phyloP scores from a whole-genome alignment of 2,113 vertebrate genomes.

The Neoarius graeffei region DNA sequence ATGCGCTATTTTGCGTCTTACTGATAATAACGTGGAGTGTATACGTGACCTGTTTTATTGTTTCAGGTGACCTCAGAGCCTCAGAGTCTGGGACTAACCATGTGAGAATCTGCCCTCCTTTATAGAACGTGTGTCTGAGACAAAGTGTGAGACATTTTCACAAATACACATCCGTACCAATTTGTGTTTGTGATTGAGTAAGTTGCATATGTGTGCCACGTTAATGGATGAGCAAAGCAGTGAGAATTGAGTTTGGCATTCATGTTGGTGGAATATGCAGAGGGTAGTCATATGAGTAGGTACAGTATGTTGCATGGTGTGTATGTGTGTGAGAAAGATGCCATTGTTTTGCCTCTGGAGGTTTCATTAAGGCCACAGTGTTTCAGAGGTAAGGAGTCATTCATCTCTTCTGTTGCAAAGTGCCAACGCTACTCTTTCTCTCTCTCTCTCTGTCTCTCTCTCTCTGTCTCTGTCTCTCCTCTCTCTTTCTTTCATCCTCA shows the following conservation, averaged over 20 bases:
- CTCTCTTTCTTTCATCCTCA: slow-evolving; percentile 35
- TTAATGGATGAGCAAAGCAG: slow-evolving; percentile 29
- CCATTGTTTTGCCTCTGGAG: slow-evolving; percentile 80
- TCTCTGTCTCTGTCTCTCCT: slow-evolving; percentile 41
- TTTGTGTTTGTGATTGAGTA: slow-evolving; percentile 46
- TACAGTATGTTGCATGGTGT: slow-evolving; percentile 40
- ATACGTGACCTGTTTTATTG: slow-evolving; percentile 63
- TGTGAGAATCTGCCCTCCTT: slow-evolving; percentile 45
- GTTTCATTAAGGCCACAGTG: slow-evolving; percentile 80
- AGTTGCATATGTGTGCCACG: slow-evolving; percentile 30
- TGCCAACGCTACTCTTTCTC: slow-evolving; percentile 67
- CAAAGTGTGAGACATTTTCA: slow-evolving; percentile 25
- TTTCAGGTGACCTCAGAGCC: slow-evolving; percentile 51
- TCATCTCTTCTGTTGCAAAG: slow-evolving; percentile 77
- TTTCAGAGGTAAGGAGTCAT: slow-evolving; percentile 80
- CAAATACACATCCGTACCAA: slow-evolving; percentile 33
- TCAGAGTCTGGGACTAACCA: slow-evolving; percentile 28
- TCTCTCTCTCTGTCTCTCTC: slow-evolving; percentile 47
- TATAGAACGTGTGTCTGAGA: slow-evolving; percentile 27
- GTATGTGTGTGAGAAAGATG: slow-evolving; percentile 58
- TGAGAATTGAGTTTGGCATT: slow-evolving; percentile 38
- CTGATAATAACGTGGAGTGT: slow-evolving; percentile 51
- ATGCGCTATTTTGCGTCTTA: slow-evolving; percentile 56
- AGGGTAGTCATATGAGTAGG: slow-evolving; percentile 24
- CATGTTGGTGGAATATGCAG: slow-evolving; percentile 42